Evolutionary conservation across 2,797 vertebrate species (phyloP).

Genomic region (Sebastes iracundus): DNA sequence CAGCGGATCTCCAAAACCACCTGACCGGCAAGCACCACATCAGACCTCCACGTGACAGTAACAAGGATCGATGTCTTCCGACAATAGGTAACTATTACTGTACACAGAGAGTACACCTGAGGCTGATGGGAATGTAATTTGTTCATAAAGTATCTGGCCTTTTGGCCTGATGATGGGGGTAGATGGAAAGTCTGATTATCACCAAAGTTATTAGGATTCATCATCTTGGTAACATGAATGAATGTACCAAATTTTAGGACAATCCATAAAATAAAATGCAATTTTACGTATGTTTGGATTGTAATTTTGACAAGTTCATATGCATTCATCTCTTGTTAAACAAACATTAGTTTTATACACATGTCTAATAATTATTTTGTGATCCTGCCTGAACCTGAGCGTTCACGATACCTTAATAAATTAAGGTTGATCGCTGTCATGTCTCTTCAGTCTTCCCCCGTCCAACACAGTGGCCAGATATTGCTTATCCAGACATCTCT

Average conservation of each 20-base stretch:
- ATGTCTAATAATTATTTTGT: too few species aligned
- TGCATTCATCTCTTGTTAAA: too few species aligned
- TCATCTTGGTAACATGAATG: not conserved
- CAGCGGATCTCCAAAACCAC: constrained; percentile 76
- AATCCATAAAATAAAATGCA: not conserved
- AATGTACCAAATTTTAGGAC: not conserved
- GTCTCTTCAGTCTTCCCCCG: too few species aligned
- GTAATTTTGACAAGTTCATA: too few species aligned
- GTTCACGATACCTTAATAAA: too few species aligned
- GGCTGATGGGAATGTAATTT: not conserved
- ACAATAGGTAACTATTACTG: constrained; percentile 37
- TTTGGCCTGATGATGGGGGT: not conserved
- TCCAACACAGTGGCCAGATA: too few species aligned
- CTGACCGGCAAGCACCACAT: constrained; percentile 78
- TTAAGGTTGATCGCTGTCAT: fast-evolving
- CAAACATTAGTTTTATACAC: too few species aligned
- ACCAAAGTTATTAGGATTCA: not conserved
- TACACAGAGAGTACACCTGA: not conserved
- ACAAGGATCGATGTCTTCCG: constrained; percentile 33
- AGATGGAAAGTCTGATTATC: not conserved
- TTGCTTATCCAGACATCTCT: too few species aligned
- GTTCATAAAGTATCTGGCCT: not conserved
- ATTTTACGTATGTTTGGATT: too few species aligned
- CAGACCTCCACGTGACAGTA: constrained; percentile 67
- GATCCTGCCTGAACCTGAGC: too few species aligned